Percentiles rank a stretch among this genome's conserved stretches.
Conservation (phyloP, 2,113 vertebrate genomes). For the Ascaphus truei region DNA sequence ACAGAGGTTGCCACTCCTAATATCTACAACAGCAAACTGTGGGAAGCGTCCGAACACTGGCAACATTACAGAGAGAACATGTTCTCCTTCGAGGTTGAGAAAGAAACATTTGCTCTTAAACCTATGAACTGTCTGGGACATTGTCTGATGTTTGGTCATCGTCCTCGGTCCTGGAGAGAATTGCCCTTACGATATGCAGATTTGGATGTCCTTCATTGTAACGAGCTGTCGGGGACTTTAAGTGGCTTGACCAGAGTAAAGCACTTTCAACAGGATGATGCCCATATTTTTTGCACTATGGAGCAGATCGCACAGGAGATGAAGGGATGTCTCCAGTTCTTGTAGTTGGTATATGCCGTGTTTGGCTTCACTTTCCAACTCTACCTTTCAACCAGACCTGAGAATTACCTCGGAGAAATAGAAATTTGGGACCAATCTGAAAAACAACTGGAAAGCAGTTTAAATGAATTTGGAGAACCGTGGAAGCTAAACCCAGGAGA, state of each 20-base stretch:
- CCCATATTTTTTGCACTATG: conserved; percentile 90
- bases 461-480: conserved; percentile 83
- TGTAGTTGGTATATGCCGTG: conserved; percentile 79
- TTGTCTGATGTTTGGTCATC: conserved; percentile 89
- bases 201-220: conserved; percentile 90
- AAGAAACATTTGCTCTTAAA: conserved; percentile 86
- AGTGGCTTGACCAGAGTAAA: conserved; percentile 84
- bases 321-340: conserved; percentile 83
- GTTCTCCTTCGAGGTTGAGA: conserved; percentile 88
- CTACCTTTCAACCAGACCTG: conserved; percentile 85
- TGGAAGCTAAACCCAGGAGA: conserved; percentile 89
- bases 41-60: conserved; percentile 92
- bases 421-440: conserved; percentile 85
- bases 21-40: conserved; percentile 86
- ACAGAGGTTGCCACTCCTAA: conserved; percentile 89
- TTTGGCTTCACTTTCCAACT: conserved; percentile 93
- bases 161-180: conserved; percentile 91
- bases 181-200: conserved; percentile 88
- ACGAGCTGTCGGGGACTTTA: conserved; percentile 83
- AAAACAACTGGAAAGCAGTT: conserved; percentile 88
- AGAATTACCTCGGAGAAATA: conserved; percentile 81
- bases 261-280: conserved; percentile 93
- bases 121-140: conserved; percentile 97
- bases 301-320: conserved; percentile 93
- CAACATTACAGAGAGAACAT: conserved; percentile 90